These are phyloP conservation scores for Salminus brasiliensis DNA, from an alignment of 2,113 vertebrate genomes.

Conservation along the genomic window DNA sequence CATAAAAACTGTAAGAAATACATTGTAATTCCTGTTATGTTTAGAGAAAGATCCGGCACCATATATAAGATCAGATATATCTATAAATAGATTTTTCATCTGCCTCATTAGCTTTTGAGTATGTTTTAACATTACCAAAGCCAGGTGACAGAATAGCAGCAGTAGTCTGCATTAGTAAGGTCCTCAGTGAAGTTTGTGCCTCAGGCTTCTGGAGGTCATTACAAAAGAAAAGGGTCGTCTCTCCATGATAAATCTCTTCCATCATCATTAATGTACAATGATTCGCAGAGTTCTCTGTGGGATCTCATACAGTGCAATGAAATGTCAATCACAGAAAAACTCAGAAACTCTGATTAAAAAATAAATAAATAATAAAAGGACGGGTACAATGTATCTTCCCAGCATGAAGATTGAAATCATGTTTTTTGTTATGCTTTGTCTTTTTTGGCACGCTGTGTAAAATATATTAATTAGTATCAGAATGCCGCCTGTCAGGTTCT, in stretches of 20 bases:
- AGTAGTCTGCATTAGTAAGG: too few relatives aligned
- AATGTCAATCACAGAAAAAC: slow-evolving; percentile 5
- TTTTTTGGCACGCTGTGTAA: neutral
- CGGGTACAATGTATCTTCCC: neutral
- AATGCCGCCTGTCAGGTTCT: neutral
- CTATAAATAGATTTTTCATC: too few relatives aligned
- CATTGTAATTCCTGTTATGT: too few relatives aligned
- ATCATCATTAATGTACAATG: neutral
- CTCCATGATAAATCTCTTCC: neutral
- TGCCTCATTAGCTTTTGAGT: too few relatives aligned
- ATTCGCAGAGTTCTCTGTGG: neutral
- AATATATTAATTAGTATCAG: neutral
- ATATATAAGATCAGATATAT: too few relatives aligned
- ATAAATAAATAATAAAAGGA: neutral
- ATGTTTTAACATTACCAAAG: too few relatives aligned
- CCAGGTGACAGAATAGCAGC: too few relatives aligned
- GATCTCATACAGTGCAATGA: neutral
- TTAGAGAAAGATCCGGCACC: too few relatives aligned
- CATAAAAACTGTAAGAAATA: too few relatives aligned
- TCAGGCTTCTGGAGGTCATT: too few relatives aligned
- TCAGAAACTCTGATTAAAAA: neutral
- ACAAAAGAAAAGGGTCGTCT: neutral
- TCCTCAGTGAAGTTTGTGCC: too few relatives aligned
- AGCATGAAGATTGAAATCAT: neutral
- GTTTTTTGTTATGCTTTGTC: neutral